Evolutionary conservation across 2,113 vertebrate species (phyloP).

Genomic region (Tetraodon nigroviridis): DNA sequence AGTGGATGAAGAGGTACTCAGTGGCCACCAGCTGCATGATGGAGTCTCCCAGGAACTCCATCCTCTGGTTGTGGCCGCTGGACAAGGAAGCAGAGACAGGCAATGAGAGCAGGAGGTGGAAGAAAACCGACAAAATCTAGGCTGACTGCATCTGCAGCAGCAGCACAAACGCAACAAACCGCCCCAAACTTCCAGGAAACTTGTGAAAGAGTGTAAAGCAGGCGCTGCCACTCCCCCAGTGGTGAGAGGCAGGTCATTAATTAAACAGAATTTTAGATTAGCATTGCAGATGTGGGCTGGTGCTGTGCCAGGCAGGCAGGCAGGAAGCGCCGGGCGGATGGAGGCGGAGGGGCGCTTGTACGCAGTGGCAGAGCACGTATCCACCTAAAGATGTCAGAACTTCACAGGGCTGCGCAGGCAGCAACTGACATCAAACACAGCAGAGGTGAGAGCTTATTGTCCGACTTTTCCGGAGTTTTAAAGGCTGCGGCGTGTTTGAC

Average conservation of each 20-base stretch:
- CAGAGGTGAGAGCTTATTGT: conserved; percentile 52
- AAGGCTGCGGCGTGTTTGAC: neutral
- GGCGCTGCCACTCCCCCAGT: conserved; percentile 10
- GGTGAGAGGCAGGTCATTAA: conserved; percentile 40
- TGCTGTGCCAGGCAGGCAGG: conserved; percentile 48
- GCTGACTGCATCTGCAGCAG: neutral
- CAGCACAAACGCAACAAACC: no score
- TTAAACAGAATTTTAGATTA: conserved; percentile 72
- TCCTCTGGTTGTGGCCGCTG: conserved; percentile 98
- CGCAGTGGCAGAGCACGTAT: conserved; percentile 26
- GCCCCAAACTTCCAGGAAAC: no score
- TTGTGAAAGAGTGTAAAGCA: conserved; percentile 3
- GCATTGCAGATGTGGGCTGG: conserved; percentile 62
- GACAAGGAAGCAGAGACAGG: conserved; percentile 24
- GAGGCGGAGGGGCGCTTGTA: conserved; percentile 8
- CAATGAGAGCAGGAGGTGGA: conserved; percentile 5
- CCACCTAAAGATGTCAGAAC: conserved; percentile 24
- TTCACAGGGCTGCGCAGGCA: conserved; percentile 18
- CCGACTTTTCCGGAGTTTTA: conserved; percentile 32
- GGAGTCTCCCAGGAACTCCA: conserved; percentile 99
- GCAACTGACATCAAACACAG: conserved; percentile 35
- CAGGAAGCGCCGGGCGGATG: conserved; percentile 15
- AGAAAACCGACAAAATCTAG: neutral
- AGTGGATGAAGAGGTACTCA: conserved; percentile 98
- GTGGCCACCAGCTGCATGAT: conserved; percentile 99